phyloP scores from a whole-genome alignment of 1,140 invertebrate species.

The Nilaparvata lugens region DNA sequence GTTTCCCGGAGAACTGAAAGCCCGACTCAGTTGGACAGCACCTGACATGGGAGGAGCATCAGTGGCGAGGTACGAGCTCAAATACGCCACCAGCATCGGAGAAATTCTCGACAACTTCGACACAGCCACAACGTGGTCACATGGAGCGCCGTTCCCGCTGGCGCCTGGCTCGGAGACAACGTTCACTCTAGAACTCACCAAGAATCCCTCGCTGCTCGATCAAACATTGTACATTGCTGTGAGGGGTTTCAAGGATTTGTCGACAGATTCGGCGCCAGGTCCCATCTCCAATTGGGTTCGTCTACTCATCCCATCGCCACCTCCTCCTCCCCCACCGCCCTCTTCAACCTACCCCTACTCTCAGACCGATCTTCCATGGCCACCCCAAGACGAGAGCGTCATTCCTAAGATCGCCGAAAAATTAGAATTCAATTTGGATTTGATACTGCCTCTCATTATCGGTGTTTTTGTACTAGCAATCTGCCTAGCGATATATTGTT shows the following conservation, averaged over 20 bases:
- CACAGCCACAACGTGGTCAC: conserved; percentile 33
- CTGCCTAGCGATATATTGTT: conserved; percentile 37
- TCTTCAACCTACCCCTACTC: conserved; percentile 34
- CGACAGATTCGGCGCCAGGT: conserved; percentile 32
- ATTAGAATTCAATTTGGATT: conserved; percentile 29
- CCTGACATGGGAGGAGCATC: conserved; percentile 42
- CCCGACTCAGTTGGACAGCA: conserved; percentile 42
- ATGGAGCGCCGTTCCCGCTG: conserved; percentile 33
- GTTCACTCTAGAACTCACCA: conserved; percentile 38
- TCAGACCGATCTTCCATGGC: conserved; percentile 29
- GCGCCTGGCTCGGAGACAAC: conserved; percentile 36
- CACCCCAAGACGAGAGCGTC: conserved; percentile 26
- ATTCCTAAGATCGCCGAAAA: conserved; percentile 29
- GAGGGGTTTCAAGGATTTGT: conserved; percentile 36
- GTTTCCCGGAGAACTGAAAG: conserved; percentile 34
- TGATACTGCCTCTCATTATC: conserved; percentile 35
- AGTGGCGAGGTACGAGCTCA: conserved; percentile 41
- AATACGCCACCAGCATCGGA: conserved; percentile 34
- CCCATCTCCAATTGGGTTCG: conserved; percentile 47
- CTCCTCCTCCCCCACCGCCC: conserved; percentile 36
- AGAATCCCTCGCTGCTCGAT: conserved; percentile 37
- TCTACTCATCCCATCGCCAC: conserved; percentile 39
- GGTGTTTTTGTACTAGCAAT: conserved; percentile 36
- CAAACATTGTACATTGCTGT: conserved; percentile 42
- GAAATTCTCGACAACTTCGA: conserved; percentile 41